Percentiles rank a stretch among this genome's conserved stretches.
phyloP scores from a whole-genome alignment of 1,140 invertebrate species.

The Copidosoma floridanum region DNA sequence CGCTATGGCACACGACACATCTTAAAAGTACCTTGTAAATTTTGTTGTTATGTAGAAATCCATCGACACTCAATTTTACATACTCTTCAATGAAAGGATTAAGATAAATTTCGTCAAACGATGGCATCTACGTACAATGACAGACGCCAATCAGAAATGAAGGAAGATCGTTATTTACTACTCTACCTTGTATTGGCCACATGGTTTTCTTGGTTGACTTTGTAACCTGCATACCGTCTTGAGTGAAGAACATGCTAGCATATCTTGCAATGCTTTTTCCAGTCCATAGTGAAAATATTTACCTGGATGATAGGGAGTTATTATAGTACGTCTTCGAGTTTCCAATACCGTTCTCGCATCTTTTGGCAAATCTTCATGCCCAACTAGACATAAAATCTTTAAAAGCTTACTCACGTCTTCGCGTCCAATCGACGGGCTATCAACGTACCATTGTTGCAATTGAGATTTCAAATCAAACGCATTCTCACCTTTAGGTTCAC shows the following conservation, averaged over 20 bases:
- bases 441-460: too few species aligned
- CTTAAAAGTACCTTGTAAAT: background rate
- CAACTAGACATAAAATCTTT: background rate
- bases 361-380: background rate
- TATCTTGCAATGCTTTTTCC: background rate
- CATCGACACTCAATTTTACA: background rate
- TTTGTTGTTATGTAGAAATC: background rate
- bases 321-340: background rate
- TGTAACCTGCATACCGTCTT: background rate
- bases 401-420: background rate
- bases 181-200: background rate
- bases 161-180: background rate
- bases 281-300: constrained; percentile 5
- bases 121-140: background rate
- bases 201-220: background rate
- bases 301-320: background rate
- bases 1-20: background rate
- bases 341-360: background rate
- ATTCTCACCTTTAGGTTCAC: too few species aligned
- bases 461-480: too few species aligned
- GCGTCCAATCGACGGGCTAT: too few species aligned
- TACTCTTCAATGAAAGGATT: background rate
- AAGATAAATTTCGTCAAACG: background rate
- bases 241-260: background rate
- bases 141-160: background rate